Evolutionary conservation across 1,140 invertebrate genomes (phyloP).

Genomic region (Fopius arisanus): DNA sequence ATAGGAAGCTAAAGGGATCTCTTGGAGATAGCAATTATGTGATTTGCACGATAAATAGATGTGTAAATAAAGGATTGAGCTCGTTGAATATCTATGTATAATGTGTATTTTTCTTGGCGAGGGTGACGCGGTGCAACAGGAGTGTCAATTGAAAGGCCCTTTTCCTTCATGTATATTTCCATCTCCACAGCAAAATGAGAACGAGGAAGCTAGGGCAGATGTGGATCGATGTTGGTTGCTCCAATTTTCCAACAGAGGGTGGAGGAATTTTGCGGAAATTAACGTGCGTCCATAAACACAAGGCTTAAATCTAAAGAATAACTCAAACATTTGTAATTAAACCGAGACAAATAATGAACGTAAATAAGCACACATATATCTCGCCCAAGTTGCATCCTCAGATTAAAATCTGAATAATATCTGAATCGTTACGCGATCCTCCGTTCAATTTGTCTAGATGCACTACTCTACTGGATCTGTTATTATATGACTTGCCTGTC

Average conservation of each 20-base stretch:
- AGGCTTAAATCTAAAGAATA: neutral
- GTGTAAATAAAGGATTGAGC: neutral
- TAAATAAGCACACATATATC: conserved; percentile 11
- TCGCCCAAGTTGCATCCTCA: conserved; percentile 24
- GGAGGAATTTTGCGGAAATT: conserved; percentile 18
- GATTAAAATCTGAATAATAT: neutral
- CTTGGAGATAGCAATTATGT: no score
- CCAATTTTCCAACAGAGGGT: conserved; percentile 31
- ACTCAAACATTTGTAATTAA: neutral
- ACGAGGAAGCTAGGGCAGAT: conserved; percentile 11
- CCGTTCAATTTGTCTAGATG: no score
- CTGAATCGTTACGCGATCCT: neutral
- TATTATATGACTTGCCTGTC: conserved; percentile 53
- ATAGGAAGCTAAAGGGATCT: no score
- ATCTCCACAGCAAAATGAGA: neutral
- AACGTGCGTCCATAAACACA: conserved; percentile 15
- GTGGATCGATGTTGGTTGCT: conserved; percentile 38
- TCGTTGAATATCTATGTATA: neutral
- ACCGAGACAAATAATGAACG: neutral
- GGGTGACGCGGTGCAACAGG: neutral
- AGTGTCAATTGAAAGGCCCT: neutral
- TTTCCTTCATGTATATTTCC: conserved; percentile 6
- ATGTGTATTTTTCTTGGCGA: neutral
- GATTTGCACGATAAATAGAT: no score
- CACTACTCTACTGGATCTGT: neutral